Percentiles rank a stretch among this genome's conserved stretches.
phyloP scores from a whole-genome alignment of 2,888 invertebrate species.

The Harpalus rubripes region DNA sequence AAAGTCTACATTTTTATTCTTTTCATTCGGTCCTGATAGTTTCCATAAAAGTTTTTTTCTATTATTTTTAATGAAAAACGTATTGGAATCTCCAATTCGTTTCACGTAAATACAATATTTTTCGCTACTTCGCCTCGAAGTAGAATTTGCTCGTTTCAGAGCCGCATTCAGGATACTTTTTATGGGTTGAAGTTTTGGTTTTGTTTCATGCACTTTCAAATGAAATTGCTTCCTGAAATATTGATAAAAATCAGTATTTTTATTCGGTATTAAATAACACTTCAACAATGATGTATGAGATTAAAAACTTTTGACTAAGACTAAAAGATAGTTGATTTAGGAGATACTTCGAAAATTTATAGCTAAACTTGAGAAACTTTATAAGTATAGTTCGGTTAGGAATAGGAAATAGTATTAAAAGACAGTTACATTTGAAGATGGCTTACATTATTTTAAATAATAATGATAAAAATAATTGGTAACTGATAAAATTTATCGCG shows the following conservation, averaged over 20 bases:
- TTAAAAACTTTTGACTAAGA: background rate
- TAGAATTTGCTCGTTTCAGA: slow-evolving; percentile 38
- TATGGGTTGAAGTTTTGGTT: background rate
- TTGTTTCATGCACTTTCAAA: background rate
- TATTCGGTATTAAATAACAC: background rate
- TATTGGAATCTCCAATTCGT: slow-evolving; percentile 54
- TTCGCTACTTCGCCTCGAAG: slow-evolving; percentile 52
- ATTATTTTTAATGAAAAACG: slow-evolving; percentile 57
- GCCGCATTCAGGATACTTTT: slow-evolving; percentile 27
- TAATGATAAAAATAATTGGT: no score
- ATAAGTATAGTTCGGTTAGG: no score
- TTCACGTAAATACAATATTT: slow-evolving; percentile 63
- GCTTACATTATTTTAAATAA: no score
- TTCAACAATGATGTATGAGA: background rate
- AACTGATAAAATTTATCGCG: no score
- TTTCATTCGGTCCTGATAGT: slow-evolving; percentile 30
- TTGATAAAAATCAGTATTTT: slow-evolving; percentile 4
- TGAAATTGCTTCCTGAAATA: slow-evolving; percentile 8
- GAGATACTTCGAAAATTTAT: no score
- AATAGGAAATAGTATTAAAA: no score
- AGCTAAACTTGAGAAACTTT: no score
- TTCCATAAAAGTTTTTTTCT: slow-evolving; percentile 41
- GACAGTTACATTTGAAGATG: no score
- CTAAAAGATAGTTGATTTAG: no score
- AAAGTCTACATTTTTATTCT: slow-evolving; percentile 39